Conservation (phyloP, 2,113 vertebrate genomes). For the Takifugu bimaculatus region DNA sequence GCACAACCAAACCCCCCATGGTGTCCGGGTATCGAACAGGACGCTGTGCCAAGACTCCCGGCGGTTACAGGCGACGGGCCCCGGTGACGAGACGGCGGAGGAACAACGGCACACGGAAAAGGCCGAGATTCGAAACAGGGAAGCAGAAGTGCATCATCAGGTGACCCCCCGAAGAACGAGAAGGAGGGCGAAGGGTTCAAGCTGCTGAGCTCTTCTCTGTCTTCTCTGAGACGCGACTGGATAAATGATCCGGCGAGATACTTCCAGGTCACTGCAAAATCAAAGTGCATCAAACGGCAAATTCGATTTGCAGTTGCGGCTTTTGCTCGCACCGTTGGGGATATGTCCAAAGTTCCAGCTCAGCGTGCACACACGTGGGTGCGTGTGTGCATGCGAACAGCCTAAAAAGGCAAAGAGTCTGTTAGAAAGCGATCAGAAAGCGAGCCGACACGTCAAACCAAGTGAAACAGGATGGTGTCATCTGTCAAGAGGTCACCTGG, state of each 20-base stretch:
- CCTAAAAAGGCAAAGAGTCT: slow-evolving; percentile 59
- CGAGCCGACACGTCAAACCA: slow-evolving; percentile 27
- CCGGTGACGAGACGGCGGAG: neutral
- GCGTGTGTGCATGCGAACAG: slow-evolving; percentile 5
- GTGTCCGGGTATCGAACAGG: slow-evolving; percentile 1
- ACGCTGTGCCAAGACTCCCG: slow-evolving; percentile 4
- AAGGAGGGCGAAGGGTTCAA: slow-evolving; percentile 5
- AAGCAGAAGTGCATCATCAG: slow-evolving; percentile 19
- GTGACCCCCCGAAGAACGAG: neutral
- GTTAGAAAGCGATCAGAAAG: slow-evolving; percentile 30
- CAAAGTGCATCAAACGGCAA: slow-evolving; percentile 28
- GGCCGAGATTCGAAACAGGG: slow-evolving; percentile 38
- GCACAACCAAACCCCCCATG: slow-evolving; percentile 27
- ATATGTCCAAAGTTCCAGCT: slow-evolving; percentile 39
- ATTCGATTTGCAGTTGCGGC: slow-evolving; percentile 9
- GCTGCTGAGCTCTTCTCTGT: slow-evolving; percentile 13
- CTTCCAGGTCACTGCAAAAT: slow-evolving; percentile 32
- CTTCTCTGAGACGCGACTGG: slow-evolving; percentile 8
- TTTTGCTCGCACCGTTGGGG: slow-evolving; percentile 12
- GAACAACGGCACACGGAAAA: slow-evolving; percentile 28
- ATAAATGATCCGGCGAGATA: neutral
- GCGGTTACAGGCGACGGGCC: slow-evolving; percentile 5
- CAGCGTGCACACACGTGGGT: neutral
- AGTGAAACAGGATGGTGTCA: slow-evolving; percentile 40
- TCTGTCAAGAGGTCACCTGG: slow-evolving; percentile 43